These are phyloP conservation scores for Calidris pugnax DNA, from an alignment of 2,113 vertebrate genomes.

Conservation along the genomic window DNA sequence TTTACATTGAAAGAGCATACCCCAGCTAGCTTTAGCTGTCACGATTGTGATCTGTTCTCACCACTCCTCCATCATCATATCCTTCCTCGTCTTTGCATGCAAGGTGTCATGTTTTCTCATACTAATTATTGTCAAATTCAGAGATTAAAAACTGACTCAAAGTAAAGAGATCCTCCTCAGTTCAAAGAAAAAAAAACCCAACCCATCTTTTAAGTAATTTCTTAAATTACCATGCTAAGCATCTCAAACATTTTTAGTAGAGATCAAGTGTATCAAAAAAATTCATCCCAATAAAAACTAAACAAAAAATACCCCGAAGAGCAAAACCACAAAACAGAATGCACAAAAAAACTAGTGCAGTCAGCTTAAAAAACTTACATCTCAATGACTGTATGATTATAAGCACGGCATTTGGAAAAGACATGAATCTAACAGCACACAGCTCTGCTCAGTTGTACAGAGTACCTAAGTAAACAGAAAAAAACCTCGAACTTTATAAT, in stretches of 20 bases:
- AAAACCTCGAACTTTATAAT: not conserved
- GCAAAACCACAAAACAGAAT: not conserved
- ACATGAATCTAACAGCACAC: not conserved
- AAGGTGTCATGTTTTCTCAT: not conserved
- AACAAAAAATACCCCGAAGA: not conserved
- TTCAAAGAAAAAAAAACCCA: not conserved
- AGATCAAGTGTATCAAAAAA: not conserved
- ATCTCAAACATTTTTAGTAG: not conserved
- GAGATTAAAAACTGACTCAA: not conserved
- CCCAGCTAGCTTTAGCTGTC: slow-evolving; percentile 6
- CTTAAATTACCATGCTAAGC: not conserved
- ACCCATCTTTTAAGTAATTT: not conserved
- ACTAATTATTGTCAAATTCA: slow-evolving; percentile 7
- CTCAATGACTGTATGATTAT: not conserved
- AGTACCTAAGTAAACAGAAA: not conserved
- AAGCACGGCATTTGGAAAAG: not conserved
- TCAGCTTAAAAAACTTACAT: not conserved
- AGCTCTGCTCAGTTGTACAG: not conserved
- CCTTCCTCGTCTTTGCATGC: slow-evolving; percentile 4
- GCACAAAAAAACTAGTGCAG: not conserved
- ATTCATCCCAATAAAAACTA: not conserved
- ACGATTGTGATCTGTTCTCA: slow-evolving; percentile 11
- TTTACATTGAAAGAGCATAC: not conserved
- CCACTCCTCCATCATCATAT: slow-evolving; percentile 12
- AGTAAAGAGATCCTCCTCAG: not conserved